These are phyloP conservation scores for Siphamia tubifer DNA, from an alignment of 2,113 vertebrate species.

Conservation along the genomic window DNA sequence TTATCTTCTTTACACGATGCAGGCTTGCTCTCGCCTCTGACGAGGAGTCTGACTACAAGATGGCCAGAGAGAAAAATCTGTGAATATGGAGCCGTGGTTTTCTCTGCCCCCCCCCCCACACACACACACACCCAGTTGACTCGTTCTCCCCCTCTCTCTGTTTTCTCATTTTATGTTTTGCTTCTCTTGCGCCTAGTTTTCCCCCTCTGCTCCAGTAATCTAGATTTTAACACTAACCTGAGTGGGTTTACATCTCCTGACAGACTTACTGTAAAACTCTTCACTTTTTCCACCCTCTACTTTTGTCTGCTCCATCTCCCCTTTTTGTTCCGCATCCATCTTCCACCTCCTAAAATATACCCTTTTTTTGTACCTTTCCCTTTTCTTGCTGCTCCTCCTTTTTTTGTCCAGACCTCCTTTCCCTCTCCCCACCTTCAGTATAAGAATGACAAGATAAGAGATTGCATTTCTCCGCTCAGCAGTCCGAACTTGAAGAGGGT, in stretches of 20 bases:
- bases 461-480: conserved; percentile 63
- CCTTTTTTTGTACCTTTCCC: not conserved
- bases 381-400: not conserved
- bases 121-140: no score
- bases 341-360: not conserved
- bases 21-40: conserved; percentile 14
- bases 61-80: conserved; percentile 1
- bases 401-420: not conserved
- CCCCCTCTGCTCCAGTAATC: conserved; percentile 3
- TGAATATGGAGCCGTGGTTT: not conserved
- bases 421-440: not conserved
- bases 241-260: conserved; percentile 45
- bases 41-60: conserved; percentile 7
- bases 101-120: not conserved
- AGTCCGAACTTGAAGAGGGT: conserved; percentile 51
- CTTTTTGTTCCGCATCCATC: not conserved
- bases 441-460: conserved; percentile 74
- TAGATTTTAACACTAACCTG: conserved; percentile 42
- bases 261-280: conserved; percentile 37
- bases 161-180: conserved; percentile 1
- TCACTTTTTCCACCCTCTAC: conserved; percentile 10
- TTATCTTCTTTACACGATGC: conserved; percentile 20
- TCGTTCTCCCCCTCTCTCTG: no score
- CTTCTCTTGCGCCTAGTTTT: not conserved
- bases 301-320: conserved; percentile 8